Evolutionary conservation across 2,113 vertebrate species (phyloP), one percentile per base, ranked within the genome.

Genomic region (Seriola aureovittata): DNA sequence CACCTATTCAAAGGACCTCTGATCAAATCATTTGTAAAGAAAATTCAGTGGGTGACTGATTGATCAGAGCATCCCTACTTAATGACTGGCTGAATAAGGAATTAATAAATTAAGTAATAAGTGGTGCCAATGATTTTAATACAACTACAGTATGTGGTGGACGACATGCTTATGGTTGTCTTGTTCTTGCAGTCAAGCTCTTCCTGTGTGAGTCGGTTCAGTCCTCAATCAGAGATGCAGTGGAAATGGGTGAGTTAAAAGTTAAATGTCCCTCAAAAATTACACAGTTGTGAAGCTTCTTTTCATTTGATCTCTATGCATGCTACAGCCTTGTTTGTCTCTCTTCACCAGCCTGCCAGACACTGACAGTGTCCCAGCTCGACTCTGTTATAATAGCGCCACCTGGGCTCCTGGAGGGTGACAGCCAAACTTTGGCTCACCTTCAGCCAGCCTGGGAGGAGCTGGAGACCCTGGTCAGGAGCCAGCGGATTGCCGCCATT

Each of bases 321-420:
- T 19, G 9, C 25, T 40, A 21, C 25, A 25, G 1, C 36, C 73
- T 21, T 69, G 17, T 71, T 57, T 59, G 17, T 67, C 12, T 77
- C 17, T 87, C 25, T 4, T 88, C 50, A 40, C 16, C 75, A 99
- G 98, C 97, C 0, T 98, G 97, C 75, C 95, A 95, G 60, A 95
- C 96, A 4, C 95, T 99, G 0, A 96, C 96, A 3, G 96, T 99
- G 59, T 95, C 97, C 71, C 97, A 98, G 90, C 93, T 99, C 46
- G 98, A 99, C 93, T 99, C 98, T 0, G 97, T 99, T 74, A 99
- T 99, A 92, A 96, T 99, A 71, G 97, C 96, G 4, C 97, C 98
- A 3, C 96, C 97, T 73, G 95, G 95, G 4, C 63, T 94, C 21
- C 93, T 95, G 86, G 97, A 98, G 46, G 96, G 95, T 71, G 94